These are phyloP conservation scores for Crepidodera aurea DNA, from an alignment of 2,888 invertebrate genomes.

Conservation along the genomic window DNA sequence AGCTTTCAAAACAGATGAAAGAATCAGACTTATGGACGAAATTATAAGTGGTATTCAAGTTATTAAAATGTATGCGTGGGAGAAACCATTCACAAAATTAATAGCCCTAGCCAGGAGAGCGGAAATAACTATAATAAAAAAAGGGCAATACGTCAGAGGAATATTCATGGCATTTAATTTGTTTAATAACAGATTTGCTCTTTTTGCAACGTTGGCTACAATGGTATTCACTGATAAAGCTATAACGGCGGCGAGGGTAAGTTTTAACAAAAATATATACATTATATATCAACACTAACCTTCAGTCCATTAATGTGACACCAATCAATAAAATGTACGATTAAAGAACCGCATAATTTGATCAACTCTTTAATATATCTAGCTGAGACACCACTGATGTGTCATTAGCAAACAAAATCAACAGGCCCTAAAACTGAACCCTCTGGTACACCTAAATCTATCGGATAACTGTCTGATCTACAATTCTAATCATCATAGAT, in stretches of 20 bases:
- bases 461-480: too few relatives aligned
- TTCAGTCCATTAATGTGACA: too few relatives aligned
- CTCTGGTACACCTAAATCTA: too few relatives aligned
- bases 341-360: too few relatives aligned
- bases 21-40: conserved; percentile 88
- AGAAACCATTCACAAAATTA: conserved; percentile 82
- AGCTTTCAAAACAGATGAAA: conserved; percentile 80
- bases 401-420: too few relatives aligned
- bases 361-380: too few relatives aligned
- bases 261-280: background rate
- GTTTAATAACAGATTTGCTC: conserved; percentile 82
- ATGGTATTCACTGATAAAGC: conserved; percentile 67
- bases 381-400: too few relatives aligned
- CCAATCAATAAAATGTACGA: too few relatives aligned
- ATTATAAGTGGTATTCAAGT: conserved; percentile 87
- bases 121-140: conserved; percentile 71
- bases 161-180: conserved; percentile 71
- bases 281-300: too few relatives aligned
- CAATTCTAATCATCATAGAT: too few relatives aligned
- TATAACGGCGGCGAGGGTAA: conserved; percentile 74
- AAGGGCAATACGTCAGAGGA: conserved; percentile 70
- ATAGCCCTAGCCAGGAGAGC: conserved; percentile 73
- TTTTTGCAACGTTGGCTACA: conserved; percentile 69
- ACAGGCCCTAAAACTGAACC: too few relatives aligned
- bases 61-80: conserved; percentile 60